Percentiles rank a stretch among this genome's conserved stretches.
phyloP scores from a whole-genome alignment of 2,888 invertebrate genomes.

The Galerucella nymphaeae region DNA sequence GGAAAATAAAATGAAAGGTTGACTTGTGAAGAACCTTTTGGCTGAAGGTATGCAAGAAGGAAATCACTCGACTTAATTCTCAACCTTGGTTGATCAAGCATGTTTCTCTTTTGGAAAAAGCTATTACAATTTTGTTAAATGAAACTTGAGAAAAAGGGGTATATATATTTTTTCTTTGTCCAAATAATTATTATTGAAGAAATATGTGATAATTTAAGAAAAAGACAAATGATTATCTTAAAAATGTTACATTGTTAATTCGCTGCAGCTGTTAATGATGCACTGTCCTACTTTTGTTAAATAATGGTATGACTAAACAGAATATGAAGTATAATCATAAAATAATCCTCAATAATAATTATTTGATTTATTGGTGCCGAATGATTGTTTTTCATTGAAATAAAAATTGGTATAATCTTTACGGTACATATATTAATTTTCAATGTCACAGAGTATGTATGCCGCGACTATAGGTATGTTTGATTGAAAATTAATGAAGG shows the following conservation, averaged over 20 bases:
- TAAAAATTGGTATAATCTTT: neutral
- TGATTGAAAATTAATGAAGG: neutral
- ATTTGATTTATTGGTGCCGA: neutral
- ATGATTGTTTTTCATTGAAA: neutral
- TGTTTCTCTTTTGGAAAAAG: too few relatives aligned
- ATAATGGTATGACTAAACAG: constrained; percentile 1
- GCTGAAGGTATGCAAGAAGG: too few relatives aligned
- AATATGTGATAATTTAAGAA: neutral
- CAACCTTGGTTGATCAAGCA: too few relatives aligned
- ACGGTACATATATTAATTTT: neutral
- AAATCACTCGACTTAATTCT: too few relatives aligned
- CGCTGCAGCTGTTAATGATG: neutral
- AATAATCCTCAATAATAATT: neutral
- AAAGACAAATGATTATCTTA: neutral
- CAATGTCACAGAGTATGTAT: neutral
- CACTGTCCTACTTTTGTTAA: neutral
- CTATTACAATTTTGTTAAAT: too few relatives aligned
- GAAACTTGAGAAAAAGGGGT: too few relatives aligned
- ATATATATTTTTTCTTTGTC: too few relatives aligned
- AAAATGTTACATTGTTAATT: neutral
- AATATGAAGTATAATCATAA: neutral
- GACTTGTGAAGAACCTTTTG: too few relatives aligned
- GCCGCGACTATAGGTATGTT: neutral
- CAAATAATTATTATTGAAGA: too few relatives aligned
- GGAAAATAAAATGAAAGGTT: too few relatives aligned